A percentile compares a stretch with the other conserved stretches of the same genome.
Conservation (phyloP, 1,140 invertebrate genomes). For the Eumaeus atala region DNA sequence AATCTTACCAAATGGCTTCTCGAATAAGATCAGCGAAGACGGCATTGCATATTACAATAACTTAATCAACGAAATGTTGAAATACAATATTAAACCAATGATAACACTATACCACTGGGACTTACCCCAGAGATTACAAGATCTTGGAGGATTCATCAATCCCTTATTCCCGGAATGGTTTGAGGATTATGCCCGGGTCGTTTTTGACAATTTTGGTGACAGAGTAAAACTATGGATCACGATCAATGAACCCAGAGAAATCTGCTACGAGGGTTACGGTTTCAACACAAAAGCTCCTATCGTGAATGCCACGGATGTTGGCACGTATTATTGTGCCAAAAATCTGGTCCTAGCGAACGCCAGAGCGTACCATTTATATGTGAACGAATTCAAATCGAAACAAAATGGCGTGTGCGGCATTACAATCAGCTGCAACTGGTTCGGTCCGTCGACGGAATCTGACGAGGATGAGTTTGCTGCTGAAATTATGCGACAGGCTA, state of each 20-base stretch:
- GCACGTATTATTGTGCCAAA: not conserved
- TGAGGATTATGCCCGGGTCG: too few species aligned
- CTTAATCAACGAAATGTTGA: too few species aligned
- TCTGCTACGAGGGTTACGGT: not conserved
- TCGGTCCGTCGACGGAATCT: not conserved
- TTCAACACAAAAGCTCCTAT: not conserved
- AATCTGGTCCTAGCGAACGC: slow-evolving; percentile 1
- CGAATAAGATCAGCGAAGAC: not conserved
- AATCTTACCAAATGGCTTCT: not conserved
- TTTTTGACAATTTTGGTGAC: too few species aligned
- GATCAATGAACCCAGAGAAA: not conserved
- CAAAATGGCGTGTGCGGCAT: slow-evolving; percentile 3
- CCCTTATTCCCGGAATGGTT: too few species aligned
- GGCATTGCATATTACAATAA: too few species aligned
- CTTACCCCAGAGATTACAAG: too few species aligned
- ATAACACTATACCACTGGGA: too few species aligned
- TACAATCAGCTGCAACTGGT: slow-evolving; percentile 2
- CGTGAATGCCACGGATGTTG: not conserved
- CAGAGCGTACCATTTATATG: slow-evolving; percentile 2
- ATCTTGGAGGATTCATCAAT: too few species aligned
- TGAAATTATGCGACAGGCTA: too few species aligned
- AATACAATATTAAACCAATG: too few species aligned
- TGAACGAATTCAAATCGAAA: slow-evolving; percentile 1
- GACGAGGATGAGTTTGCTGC: slow-evolving; percentile 2
- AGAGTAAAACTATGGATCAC: too few species aligned